These are phyloP conservation scores for Listrodromus nycthemerus DNA, from an alignment of 2,888 invertebrate species.

Conservation along the genomic window DNA sequence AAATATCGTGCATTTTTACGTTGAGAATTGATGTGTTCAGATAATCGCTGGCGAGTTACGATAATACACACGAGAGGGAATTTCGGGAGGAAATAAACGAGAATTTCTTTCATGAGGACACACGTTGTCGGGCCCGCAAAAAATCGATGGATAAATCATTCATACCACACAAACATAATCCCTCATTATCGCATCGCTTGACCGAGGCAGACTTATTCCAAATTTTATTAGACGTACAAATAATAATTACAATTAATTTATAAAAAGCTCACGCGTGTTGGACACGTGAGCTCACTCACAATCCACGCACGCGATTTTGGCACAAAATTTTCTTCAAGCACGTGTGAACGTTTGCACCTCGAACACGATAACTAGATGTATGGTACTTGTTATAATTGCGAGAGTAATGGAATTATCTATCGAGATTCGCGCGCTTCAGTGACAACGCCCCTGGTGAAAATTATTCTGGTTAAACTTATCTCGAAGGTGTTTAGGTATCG, in stretches of 20 bases:
- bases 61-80: slow-evolving; percentile 49
- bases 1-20: slow-evolving; percentile 8
- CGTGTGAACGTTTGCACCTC: slow-evolving; percentile 52
- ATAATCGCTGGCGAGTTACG: slow-evolving; percentile 28
- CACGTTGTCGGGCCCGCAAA: slow-evolving; percentile 24
- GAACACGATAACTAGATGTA: slow-evolving; percentile 33
- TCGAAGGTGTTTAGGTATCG: slow-evolving; percentile 49
- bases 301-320: slow-evolving; percentile 70
- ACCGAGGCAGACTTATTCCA: slow-evolving; percentile 21
- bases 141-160: slow-evolving; percentile 29
- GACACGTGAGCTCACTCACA: slow-evolving; percentile 63
- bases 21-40: not conserved
- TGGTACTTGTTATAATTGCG: not conserved
- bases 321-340: slow-evolving; percentile 59
- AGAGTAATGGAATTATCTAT: slow-evolving; percentile 5
- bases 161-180: slow-evolving; percentile 33
- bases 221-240: slow-evolving; percentile 34
- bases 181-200: slow-evolving; percentile 16
- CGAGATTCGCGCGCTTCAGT: slow-evolving; percentile 15
- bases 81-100: slow-evolving; percentile 58
- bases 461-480: slow-evolving; percentile 55
- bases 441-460: slow-evolving; percentile 1
- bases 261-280: slow-evolving; percentile 42
- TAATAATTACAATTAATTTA: slow-evolving; percentile 4
- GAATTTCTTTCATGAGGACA: slow-evolving; percentile 37